phyloP scores from a whole-genome alignment of 2,888 invertebrate species.

The Caenorhabditis auriculariae region DNA sequence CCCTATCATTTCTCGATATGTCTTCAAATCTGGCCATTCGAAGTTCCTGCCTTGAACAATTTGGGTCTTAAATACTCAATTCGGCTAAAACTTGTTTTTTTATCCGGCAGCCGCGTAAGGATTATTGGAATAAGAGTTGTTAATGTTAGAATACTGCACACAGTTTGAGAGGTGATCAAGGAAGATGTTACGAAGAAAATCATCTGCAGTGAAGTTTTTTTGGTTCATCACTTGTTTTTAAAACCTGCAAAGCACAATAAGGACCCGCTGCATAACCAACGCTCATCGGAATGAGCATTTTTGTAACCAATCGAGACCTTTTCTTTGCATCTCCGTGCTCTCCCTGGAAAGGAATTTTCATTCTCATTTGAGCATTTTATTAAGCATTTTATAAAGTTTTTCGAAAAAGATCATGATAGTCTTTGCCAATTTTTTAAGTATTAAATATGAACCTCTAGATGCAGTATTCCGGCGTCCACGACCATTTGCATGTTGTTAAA shows the following conservation, averaged over 20 bases:
- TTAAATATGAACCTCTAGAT: constrained; percentile 24
- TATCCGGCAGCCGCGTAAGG: constrained; percentile 41
- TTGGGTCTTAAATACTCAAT: no score
- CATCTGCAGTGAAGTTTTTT: constrained; percentile 29
- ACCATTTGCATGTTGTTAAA: constrained; percentile 53
- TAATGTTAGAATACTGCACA: constrained; percentile 37
- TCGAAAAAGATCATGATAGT: background rate
- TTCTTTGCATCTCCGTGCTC: constrained; percentile 51
- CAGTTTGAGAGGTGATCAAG: constrained; percentile 34
- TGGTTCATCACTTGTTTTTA: no score
- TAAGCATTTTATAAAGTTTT: background rate
- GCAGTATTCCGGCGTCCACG: constrained; percentile 41
- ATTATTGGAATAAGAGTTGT: constrained; percentile 39
- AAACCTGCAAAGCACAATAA: constrained; percentile 35
- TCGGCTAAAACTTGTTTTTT: constrained; percentile 6
- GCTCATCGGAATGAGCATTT: constrained; percentile 51
- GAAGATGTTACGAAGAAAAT: constrained; percentile 42
- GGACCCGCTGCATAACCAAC: constrained; percentile 54
- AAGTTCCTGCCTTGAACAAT: background rate
- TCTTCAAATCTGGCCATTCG: constrained; percentile 7
- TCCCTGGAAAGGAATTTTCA: constrained; percentile 13
- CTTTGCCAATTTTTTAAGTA: no score
- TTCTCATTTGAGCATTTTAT: background rate
- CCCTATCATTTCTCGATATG: constrained; percentile 36
- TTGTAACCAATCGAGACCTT: constrained; percentile 43